Evolutionary conservation across 2,888 invertebrate genomes (phyloP), one percentile per base, ranked within the genome.

Genomic region (Scotopteryx bipunctaria): DNA sequence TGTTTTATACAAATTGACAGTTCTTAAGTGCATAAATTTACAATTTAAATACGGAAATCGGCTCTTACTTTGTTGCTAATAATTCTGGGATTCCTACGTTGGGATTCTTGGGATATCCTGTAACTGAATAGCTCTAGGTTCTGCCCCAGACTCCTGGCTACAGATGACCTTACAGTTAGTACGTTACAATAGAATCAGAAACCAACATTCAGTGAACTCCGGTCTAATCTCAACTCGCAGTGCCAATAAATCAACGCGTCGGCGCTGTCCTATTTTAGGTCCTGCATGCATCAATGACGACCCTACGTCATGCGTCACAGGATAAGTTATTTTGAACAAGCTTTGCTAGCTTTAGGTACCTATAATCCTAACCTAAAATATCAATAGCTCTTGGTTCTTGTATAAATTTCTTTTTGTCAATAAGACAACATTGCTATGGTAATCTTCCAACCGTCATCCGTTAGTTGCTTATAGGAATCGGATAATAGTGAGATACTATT

Each of bases 221-320:
- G 71, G 75, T 64, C 69, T 55, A 54, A 53, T 72, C 69, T 63
- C 58, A 66, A 44, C 61, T 71, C 60, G 62, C 67, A 71, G 69
- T 69, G 59, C 67, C 67, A 73, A 76, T 80, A 77, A 78, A 74
- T 83, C 74, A 70, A 64, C 61, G 54, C 65, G 73, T 74, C 77
- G 61, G 70, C 73, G 67, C 72, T 71, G 43, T 71, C 75, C 81
- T 77, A 79, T 81, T 83, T 83, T 76, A 76, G 78, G 64, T 53
- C 57, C 50, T 46, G 54, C 37, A 69, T 72, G 77, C 77, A 76
- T 83, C 80, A 81, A 77, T 78, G 81, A 71, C 74, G 72, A 66
- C 60, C 59, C 68, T 75, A 73, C 72, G 74, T 75, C 68, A 69
- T 80, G 81, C 83, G 83, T 81, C 81, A 83, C 67, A 64, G 59